Base-by-base conservation (phyloP, 2,113 vertebrate species). In the Bubo bubo region DNA sequence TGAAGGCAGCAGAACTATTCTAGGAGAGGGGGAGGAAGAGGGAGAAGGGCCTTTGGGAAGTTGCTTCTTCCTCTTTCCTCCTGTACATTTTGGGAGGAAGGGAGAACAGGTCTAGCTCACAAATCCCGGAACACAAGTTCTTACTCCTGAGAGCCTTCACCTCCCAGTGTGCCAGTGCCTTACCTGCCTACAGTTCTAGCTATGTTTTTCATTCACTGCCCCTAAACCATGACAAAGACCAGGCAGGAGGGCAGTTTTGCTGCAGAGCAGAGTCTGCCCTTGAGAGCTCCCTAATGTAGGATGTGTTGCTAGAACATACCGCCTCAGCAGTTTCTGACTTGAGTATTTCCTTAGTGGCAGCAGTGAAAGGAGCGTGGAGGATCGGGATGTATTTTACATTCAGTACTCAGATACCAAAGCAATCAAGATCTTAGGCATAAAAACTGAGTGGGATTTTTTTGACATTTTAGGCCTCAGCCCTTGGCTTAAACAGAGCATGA, bases 171-270 rank as follows among this genome's bases (percentile, higher is more conserved):
- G 39, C 12, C 59, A 37, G 12, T 32, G 39, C 14, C 20, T 74
- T 50, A 26, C 14, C 35, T 77, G 18, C 59, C 19, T 75, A 24
- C 19, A 77, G 19, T 41, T 82, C 41, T 43, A 37, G 35, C 39
- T 55, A 7, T 0, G 0, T 5, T 80, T 81, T 52, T 35, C 14
- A n/a, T 41, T 67, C n/a, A 17, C 14, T 76, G 34, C 8, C 10
- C 14, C 26, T 14, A 55, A 22, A 39, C 21, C 15, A 3, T 10
- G 23, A 37, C 14, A 53, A 80, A 71, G 13, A 43, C 26, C 49
- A 63, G 32, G 17, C 37, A 68, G 39, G 35, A 27, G 23, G 68
- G 30, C 30, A 21, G 24, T 30, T 43, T 34, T 30, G 13, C 23
- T 66, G 39, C 34, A 76, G 47, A 87, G 41, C 56, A 43, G n/a